Base-by-base conservation (phyloP, 1,140 invertebrate species). In the Fopius arisanus region DNA sequence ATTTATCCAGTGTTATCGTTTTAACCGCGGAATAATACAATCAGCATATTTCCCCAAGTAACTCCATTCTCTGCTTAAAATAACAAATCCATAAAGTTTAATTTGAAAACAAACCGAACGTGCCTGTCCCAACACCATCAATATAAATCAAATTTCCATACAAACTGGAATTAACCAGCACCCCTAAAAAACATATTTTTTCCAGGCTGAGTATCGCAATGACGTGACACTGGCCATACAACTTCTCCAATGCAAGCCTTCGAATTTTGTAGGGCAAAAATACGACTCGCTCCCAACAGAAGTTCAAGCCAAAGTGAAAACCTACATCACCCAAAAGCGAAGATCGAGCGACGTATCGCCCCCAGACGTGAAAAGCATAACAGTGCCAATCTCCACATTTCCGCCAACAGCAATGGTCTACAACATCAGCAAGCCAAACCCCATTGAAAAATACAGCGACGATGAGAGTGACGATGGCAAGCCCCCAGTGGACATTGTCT, bases 141-240 rank as follows among this genome's bases (percentile, higher is more conserved):
- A 37, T 37, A 37, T 37, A 37, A 37, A 37, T 10, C 9, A 37
- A 37, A 2, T 10, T 10, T 5, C 33, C 33, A 37, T 9, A 33
- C 33, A 37, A 37, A 37, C 33, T 10, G 7, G 33, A 2, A 7
- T 37, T 5, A 37, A 37, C n/a, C n/a, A n/a, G n/a, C n/a, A n/a
- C n/a, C n/a, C n/a, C n/a, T n/a, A 33, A 33, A 33, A 37, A 37
- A 28, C 12, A 80, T 79, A 75, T 78, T 80, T 83, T 82, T 83
- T 91, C 90, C 89, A 98, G 96, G 96, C 97, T 83, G 92, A 95
- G 79, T 98, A 97, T 87, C 94, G 96, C 88, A 96, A 94, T 87
- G 97, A 98, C 87, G 96, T 98, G 80, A 96, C 95, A 87, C 88
- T 97, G 85, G 96, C 96, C 65, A 96, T 98, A 77, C 96, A 97